These are phyloP conservation scores for Danio albolineatus DNA, from an alignment of 2,797 vertebrate genomes.

Conservation along the genomic window DNA sequence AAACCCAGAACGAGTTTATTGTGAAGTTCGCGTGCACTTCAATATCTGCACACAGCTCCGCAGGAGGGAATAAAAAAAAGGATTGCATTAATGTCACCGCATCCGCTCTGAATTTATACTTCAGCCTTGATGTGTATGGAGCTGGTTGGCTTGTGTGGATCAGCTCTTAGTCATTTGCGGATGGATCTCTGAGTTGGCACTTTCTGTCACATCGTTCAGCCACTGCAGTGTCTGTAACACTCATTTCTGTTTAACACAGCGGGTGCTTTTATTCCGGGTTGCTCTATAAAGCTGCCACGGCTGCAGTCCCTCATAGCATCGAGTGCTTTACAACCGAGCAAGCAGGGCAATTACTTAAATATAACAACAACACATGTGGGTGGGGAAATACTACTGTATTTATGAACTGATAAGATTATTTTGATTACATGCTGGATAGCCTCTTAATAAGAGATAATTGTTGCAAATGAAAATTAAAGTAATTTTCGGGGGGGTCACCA, in stretches of 20 bases:
- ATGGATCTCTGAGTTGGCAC: constrained; percentile 17
- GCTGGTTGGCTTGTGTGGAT: constrained; percentile 34
- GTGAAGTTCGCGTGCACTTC: not conserved
- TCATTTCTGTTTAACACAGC: constrained; percentile 30
- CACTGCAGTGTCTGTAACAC: constrained; percentile 10
- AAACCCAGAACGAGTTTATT: constrained; percentile 45
- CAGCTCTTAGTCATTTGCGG: constrained; percentile 28
- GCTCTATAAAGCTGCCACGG: constrained; percentile 18
- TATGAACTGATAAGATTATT: not conserved
- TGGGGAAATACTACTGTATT: not conserved
- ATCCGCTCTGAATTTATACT: constrained; percentile 17
- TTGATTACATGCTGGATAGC: not conserved
- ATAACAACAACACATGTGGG: not conserved
- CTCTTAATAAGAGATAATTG: not conserved
- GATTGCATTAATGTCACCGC: not conserved
- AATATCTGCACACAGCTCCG: not conserved
- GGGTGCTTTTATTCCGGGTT: not conserved
- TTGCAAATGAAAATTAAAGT: not conserved
- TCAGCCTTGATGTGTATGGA: constrained; percentile 65
- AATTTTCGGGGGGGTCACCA: too few species aligned
- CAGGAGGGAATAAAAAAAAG: not conserved
- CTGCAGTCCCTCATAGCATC: not conserved
- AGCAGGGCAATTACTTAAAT: not conserved
- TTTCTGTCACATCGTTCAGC: constrained; percentile 24
- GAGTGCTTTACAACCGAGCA: constrained; percentile 18